Evolutionary conservation across 2,797 vertebrate species (phyloP).

Genomic region (Anniella stebbinsi): DNA sequence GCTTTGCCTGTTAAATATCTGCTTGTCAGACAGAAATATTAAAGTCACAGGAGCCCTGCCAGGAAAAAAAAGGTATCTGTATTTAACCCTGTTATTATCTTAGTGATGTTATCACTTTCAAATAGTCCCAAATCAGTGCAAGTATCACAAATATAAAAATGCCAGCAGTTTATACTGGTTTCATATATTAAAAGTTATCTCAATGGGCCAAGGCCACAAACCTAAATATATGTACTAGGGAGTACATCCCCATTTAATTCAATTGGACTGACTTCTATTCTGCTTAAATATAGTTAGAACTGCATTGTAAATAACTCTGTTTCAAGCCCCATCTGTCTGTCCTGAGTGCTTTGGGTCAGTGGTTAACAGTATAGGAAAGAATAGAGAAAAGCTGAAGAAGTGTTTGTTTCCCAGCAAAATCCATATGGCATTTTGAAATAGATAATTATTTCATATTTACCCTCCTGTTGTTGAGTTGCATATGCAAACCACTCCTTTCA

Average conservation of each 20-base stretch:
- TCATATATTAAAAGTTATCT: background rate
- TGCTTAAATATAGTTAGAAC: background rate
- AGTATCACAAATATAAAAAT: background rate
- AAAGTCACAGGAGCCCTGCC: background rate
- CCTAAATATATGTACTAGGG: background rate
- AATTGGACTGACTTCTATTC: background rate
- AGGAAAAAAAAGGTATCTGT: background rate
- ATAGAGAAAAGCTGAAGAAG: background rate
- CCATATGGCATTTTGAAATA: constrained; percentile 47
- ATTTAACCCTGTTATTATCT: background rate
- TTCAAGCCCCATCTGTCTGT: background rate
- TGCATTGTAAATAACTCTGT: background rate
- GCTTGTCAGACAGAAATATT: background rate
- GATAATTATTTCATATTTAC: constrained; percentile 32
- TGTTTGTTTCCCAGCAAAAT: background rate
- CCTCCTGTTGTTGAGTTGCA: constrained; percentile 35
- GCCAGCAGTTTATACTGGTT: background rate
- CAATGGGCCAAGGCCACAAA: background rate
- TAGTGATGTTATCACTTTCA: background rate
- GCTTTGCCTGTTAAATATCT: too few species aligned
- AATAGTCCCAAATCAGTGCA: background rate
- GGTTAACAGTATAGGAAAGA: background rate
- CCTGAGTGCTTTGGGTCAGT: background rate
- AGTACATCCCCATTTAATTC: background rate
- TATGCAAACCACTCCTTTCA: constrained; percentile 38